Conservation (phyloP, 2,888 invertebrate genomes). For the Acleris laterana region DNA sequence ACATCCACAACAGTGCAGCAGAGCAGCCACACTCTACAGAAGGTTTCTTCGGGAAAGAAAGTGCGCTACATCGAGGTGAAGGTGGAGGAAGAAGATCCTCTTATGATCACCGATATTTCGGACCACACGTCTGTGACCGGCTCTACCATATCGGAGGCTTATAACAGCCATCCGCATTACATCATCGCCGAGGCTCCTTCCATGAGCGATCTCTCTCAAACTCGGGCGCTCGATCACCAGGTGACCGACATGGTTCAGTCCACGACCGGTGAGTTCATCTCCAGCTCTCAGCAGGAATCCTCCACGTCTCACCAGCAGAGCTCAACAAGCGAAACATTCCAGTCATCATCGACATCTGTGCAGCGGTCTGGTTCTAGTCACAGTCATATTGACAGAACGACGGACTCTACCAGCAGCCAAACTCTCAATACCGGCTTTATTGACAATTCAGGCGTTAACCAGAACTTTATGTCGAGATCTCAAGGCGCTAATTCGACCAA, state of each 20-base stretch:
- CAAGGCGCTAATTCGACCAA: conserved; percentile 69
- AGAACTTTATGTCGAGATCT: conserved; percentile 60
- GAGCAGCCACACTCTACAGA: conserved; percentile 72
- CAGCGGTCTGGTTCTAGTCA: conserved; percentile 72
- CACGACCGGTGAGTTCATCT: conserved; percentile 74
- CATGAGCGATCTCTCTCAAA: conserved; percentile 75
- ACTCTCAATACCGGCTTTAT: conserved; percentile 77
- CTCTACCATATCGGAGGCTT: conserved; percentile 77
- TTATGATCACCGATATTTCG: conserved; percentile 81
- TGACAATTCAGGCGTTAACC: conserved; percentile 58
- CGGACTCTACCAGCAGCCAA: conserved; percentile 70
- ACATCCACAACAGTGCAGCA: conserved; percentile 72
- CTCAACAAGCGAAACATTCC: conserved; percentile 73
- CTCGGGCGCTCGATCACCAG: conserved; percentile 64
- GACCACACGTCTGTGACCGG: conserved; percentile 78
- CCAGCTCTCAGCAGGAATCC: conserved; percentile 71
- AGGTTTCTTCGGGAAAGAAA: conserved; percentile 79
- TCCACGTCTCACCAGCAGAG: conserved; percentile 72
- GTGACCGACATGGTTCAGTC: conserved; percentile 77
- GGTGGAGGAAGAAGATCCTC: conserved; percentile 81
- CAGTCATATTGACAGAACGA: conserved; percentile 69
- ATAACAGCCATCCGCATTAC: conserved; percentile 81
- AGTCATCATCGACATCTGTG: conserved; percentile 72
- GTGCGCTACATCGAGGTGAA: conserved; percentile 81
- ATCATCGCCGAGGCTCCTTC: conserved; percentile 82